Percentiles rank a stretch among this genome's conserved stretches.
These are phyloP conservation scores for Musca domestica DNA, from an alignment of 1,140 invertebrate genomes.

Conservation along the genomic window DNA sequence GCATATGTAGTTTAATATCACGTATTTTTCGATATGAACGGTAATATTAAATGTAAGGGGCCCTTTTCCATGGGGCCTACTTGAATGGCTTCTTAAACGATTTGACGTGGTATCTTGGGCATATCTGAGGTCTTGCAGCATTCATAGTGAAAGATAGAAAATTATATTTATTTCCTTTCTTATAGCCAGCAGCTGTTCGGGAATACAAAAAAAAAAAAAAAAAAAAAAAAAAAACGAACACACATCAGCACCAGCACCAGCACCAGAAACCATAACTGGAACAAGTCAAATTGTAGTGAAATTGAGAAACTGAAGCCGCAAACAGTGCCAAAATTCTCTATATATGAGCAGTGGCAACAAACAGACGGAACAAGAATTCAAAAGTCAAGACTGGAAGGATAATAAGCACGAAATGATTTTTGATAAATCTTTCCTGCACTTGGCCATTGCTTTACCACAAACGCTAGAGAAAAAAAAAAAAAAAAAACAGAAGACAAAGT, in stretches of 20 bases:
- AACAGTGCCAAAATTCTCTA: constrained; percentile 16
- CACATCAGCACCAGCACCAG: background rate
- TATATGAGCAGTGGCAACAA: background rate
- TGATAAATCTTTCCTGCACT: constrained; percentile 13
- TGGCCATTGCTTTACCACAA: constrained; percentile 3
- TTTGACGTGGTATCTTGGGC: too few relatives aligned
- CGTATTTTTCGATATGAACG: too few relatives aligned
- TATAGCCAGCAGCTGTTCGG: constrained; percentile 10
- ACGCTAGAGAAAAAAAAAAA: background rate
- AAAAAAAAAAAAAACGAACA: background rate
- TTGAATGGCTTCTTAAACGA: too few relatives aligned
- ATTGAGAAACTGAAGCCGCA: background rate
- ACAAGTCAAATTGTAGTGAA: background rate
- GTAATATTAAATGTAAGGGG: too few relatives aligned
- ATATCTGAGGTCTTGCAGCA: constrained; percentile 2
- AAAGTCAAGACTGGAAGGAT: constrained; percentile 17
- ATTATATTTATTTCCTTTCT: constrained; percentile 15
- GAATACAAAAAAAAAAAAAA: too few relatives aligned
- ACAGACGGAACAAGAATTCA: background rate
- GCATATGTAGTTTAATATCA: too few relatives aligned
- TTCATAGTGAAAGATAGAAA: background rate
- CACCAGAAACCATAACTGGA: background rate
- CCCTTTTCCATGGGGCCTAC: too few relatives aligned
- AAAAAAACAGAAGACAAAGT: background rate
- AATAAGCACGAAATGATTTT: constrained; percentile 17